phyloP scores from a whole-genome alignment of 37 sponge, comb jelly and placozoan species.

The Eunapius fragilis region DNA sequence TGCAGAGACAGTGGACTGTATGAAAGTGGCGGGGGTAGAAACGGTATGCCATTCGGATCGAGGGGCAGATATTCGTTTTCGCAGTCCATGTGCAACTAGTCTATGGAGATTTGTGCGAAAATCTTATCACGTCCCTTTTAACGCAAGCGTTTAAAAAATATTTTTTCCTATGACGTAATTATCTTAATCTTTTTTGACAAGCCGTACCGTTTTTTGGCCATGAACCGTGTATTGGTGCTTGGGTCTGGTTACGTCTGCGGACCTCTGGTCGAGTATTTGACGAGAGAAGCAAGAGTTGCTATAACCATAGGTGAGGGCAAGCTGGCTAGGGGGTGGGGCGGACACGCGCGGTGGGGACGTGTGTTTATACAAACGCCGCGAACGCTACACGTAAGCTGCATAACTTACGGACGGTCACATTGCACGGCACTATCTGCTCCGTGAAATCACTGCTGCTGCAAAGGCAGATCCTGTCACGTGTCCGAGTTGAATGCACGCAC shows the following conservation, averaged over 20 bases:
- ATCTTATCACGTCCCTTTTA: neutral
- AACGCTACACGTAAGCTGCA: too few species aligned
- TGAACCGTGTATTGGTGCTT: conserved; percentile 78
- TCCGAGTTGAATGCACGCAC: too few species aligned
- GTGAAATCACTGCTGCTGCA: too few species aligned
- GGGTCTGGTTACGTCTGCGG: conserved; percentile 86
- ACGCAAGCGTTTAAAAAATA: neutral
- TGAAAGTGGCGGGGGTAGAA: neutral
- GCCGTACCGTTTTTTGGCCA: neutral
- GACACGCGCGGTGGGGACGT: neutral
- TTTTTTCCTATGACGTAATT: neutral
- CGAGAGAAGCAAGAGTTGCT: conserved; percentile 43
- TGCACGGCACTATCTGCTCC: too few species aligned
- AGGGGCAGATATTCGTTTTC: neutral
- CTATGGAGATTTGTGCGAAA: neutral
- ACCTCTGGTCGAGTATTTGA: conserved; percentile 88
- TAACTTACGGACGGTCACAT: too few species aligned
- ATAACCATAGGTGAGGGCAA: conserved; percentile 82
- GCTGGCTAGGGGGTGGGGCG: too few species aligned
- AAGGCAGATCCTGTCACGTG: too few species aligned
- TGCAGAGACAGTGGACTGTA: conserved; percentile 57
- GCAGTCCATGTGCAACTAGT: neutral
- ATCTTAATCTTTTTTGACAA: neutral
- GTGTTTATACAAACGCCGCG: too few species aligned
- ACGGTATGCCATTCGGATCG: neutral